A percentile compares a stretch with the other conserved stretches of the same genome.
Evolutionary conservation across 2,113 vertebrate genomes (phyloP).

Genomic region (Pyxicephalus adspersus): DNA sequence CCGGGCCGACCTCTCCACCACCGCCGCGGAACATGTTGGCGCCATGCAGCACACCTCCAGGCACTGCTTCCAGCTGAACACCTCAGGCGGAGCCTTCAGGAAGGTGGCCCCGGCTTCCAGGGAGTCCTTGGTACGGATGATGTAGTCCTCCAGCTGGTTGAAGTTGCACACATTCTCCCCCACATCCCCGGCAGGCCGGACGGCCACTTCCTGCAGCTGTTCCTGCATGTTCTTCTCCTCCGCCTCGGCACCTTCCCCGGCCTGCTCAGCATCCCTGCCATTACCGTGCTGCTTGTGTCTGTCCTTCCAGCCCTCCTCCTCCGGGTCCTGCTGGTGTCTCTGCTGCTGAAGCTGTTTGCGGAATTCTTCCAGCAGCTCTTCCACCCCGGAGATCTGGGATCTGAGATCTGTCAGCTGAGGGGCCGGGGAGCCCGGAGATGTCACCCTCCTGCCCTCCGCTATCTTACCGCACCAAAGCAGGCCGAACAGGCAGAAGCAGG

Average conservation of each 20-base stretch:
- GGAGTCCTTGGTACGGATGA: constrained; percentile 90
- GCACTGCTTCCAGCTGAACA: constrained; percentile 82
- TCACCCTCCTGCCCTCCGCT: constrained; percentile 1
- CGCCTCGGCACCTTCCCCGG: constrained; percentile 74
- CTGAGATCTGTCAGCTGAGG: constrained; percentile 60
- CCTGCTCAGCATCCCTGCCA: constrained; percentile 16
- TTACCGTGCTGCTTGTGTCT: background rate
- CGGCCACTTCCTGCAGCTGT: constrained; percentile 27
- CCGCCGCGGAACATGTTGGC: constrained; percentile 84
- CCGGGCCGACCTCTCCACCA: constrained; percentile 75
- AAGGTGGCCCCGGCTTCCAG: constrained; percentile 87
- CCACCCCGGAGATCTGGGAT: constrained; percentile 81
- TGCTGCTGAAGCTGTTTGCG: constrained; percentile 80
- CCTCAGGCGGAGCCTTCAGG: constrained; percentile 78
- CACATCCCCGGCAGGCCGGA: background rate
- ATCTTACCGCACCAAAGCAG: background rate
- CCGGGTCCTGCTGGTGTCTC: constrained; percentile 68
- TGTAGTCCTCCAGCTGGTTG: constrained; percentile 72
- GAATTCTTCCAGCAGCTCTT: constrained; percentile 87
- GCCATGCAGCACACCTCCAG: constrained; percentile 87
- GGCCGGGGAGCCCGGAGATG: background rate
- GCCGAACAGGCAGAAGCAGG: background rate
- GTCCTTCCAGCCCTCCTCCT: constrained; percentile 47
- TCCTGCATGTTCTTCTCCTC: constrained; percentile 59
- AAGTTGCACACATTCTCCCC: constrained; percentile 62